These are phyloP conservation scores for Bombus fervidus DNA, from an alignment of 1,140 invertebrate species.

Conservation along the genomic window DNA sequence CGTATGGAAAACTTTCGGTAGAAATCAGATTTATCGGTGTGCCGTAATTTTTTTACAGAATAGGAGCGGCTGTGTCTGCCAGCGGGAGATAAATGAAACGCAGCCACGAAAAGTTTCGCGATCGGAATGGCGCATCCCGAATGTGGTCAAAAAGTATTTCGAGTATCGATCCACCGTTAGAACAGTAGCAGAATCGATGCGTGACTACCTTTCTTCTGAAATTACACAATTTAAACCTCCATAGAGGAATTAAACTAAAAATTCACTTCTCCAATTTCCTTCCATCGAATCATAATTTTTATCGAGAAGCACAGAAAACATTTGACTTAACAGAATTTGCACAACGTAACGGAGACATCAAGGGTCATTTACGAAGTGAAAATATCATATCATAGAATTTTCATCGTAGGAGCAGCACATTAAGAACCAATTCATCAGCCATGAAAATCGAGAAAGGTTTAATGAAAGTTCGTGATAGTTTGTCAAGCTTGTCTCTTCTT, in stretches of 20 bases:
- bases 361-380: too few species aligned
- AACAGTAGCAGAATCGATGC: too few species aligned
- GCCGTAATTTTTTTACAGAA: conserved; percentile 65
- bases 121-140: conserved; percentile 1
- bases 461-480: too few species aligned
- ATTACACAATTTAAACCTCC: neutral
- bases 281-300: neutral
- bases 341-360: too few species aligned
- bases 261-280: neutral
- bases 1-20: conserved; percentile 53
- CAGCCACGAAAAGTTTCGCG: conserved; percentile 49
- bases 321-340: too few species aligned
- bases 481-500: too few species aligned
- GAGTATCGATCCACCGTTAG: conserved; percentile 11
- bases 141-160: conserved; percentile 39
- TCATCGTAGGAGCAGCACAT: too few species aligned
- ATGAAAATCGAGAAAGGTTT: too few species aligned
- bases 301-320: neutral
- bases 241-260: neutral
- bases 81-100: conserved; percentile 65
- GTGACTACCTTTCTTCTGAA: neutral
- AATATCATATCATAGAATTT: too few species aligned
- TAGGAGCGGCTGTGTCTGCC: conserved; percentile 63
- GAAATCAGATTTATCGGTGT: conserved; percentile 66
- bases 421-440: too few species aligned